A percentile compares a stretch with the other conserved stretches of the same genome.
These are phyloP conservation scores for Clytia hemisphaerica DNA, from an alignment of 30 jellyfish, hydroid and myxozoan genomes.

Conservation along the genomic window DNA sequence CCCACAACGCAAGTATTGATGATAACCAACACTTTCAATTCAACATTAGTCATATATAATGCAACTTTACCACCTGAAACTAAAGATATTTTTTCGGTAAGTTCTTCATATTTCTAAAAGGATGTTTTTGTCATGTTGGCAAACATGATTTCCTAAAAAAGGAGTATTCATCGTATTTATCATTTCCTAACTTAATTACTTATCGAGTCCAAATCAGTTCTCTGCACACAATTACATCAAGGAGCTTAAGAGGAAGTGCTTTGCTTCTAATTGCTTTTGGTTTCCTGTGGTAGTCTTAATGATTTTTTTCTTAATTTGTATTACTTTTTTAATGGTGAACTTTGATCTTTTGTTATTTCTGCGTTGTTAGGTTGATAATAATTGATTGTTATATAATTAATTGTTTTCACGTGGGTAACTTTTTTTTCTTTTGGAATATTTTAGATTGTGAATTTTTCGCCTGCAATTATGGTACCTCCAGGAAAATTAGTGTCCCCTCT, in stretches of 20 bases:
- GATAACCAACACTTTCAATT: conserved; percentile 86
- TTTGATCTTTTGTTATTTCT: no score
- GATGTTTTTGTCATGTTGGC: no score
- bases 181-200: no score
- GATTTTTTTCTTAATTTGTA: neutral
- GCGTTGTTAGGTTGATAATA: no score
- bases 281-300: neutral
- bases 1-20: conserved; percentile 72
- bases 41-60: conserved; percentile 74
- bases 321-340: neutral
- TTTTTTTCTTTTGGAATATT: conserved; percentile 4
- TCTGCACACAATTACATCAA: no score
- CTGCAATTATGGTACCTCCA: conserved; percentile 73
- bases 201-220: no score
- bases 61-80: conserved; percentile 77
- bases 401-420: neutral
- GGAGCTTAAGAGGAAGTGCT: no score
- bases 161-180: no score
- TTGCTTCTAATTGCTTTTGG: neutral
- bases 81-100: conserved; percentile 66
- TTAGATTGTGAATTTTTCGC: conserved; percentile 72
- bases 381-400: neutral
- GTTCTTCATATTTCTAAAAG: conserved; percentile 26
- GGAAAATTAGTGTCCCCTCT: conserved; percentile 91
- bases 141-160: no score